phyloP scores from a whole-genome alignment of 1,140 invertebrate genomes.

The Riptortus pedestris region DNA sequence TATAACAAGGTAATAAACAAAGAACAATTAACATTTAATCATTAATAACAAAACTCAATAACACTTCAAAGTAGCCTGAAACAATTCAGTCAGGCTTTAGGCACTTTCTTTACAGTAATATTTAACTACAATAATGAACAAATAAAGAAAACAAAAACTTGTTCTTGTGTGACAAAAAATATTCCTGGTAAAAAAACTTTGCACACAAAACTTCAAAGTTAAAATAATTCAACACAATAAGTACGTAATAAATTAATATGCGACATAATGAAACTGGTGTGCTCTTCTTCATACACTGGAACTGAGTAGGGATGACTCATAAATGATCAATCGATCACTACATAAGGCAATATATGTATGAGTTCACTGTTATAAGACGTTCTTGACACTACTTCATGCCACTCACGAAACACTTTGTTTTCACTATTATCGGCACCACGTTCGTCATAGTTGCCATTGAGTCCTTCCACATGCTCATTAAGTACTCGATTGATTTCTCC shows the following conservation, averaged over 20 bases:
- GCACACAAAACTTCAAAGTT: neutral
- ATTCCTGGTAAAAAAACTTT: neutral
- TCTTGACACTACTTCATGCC: conserved; percentile 64
- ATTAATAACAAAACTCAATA: conserved; percentile 7
- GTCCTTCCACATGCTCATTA: conserved; percentile 40
- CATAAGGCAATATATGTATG: conserved; percentile 82
- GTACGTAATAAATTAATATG: neutral
- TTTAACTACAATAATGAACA: conserved; percentile 1
- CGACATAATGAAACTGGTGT: conserved; percentile 9
- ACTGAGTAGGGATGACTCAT: neutral
- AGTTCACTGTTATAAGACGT: conserved; percentile 57
- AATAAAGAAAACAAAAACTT: conserved; percentile 12
- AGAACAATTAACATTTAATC: conserved; percentile 9
- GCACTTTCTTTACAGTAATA: neutral
- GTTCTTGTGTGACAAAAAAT: neutral
- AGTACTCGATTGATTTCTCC: conserved; percentile 40
- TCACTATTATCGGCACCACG: conserved; percentile 5
- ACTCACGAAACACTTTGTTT: conserved; percentile 58
- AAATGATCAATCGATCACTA: conserved; percentile 65
- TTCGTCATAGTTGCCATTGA: conserved; percentile 52
- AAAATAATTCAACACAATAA: neutral
- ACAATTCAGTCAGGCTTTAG: conserved; percentile 12
- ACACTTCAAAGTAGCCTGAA: conserved; percentile 1
- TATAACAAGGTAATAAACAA: conserved; percentile 13
- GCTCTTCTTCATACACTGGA: conserved; percentile 9